Conservation (phyloP, 1,140 invertebrate genomes). For the Drosophila serrata region DNA sequence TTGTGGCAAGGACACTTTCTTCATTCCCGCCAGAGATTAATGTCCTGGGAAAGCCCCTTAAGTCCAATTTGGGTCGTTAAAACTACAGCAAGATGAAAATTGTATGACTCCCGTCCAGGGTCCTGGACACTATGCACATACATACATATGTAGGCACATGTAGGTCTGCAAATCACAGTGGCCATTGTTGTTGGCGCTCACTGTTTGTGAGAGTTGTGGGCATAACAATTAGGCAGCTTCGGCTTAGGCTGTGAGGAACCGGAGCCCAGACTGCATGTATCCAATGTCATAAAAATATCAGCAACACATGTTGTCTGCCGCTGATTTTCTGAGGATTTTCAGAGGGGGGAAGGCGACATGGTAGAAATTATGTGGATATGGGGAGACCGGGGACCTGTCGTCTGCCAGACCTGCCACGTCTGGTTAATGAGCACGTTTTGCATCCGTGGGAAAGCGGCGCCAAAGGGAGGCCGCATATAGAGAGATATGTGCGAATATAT, state of each 20-base stretch:
- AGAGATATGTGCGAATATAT: background rate
- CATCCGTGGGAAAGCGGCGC: conserved; percentile 29
- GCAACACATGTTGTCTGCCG: conserved; percentile 67
- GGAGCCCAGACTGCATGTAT: conserved; percentile 54
- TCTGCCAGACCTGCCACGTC: conserved; percentile 57
- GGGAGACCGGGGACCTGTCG: conserved; percentile 24
- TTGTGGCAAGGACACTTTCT: conserved; percentile 3
- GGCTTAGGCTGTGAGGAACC: conserved; percentile 52
- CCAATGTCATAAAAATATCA: conserved; percentile 75
- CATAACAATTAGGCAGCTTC: conserved; percentile 77
- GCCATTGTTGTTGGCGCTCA: conserved; percentile 38
- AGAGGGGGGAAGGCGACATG: background rate
- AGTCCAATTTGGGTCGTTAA: conserved; percentile 51
- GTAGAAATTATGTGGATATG: conserved; percentile 2
- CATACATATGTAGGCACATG: conserved; percentile 10
- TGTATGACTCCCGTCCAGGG: conserved; percentile 47
- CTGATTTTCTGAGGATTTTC: conserved; percentile 47
- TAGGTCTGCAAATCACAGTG: conserved; percentile 45
- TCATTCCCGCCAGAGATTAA: conserved; percentile 17
- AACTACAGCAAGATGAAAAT: conserved; percentile 54
- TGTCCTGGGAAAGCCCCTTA: conserved; percentile 30
- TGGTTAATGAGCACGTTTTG: conserved; percentile 56
- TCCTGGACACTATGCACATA: conserved; percentile 11
- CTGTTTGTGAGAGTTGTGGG: conserved; percentile 59
- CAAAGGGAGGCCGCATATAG: background rate